Base-by-base conservation (phyloP, 2,888 invertebrate species). In the Molorchus minor region DNA sequence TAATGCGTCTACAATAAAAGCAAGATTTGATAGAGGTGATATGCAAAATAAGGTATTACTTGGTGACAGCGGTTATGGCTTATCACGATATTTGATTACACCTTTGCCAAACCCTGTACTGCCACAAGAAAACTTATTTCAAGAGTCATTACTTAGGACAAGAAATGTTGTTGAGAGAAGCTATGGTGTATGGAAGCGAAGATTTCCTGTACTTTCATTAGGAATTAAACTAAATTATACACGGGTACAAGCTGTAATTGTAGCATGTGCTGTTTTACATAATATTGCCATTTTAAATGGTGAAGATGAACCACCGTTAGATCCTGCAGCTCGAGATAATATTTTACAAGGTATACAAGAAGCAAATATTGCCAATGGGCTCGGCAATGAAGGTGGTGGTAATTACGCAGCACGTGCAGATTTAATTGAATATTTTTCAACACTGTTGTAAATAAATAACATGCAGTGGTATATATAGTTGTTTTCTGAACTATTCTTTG, bases 1-100 rank as follows among this genome's bases (percentile, higher is more conserved):
- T 56, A 71, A 72, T 33, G 33, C 40, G 13, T 40, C 40, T 16
- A 16, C 40, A 40, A 2, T 40, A n/a, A 40, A 40, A 15, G 40
- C 40, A 40, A 40, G 15, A 40, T 40, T 40, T 40, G 40, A 40
- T 13, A 15, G 40, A 40, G 40, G 40, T 16, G 40, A 16, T 40
- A 40, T 40, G 40, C 40, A 40, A 16, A 40, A 40, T 40, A 40
- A 40, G 40, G 40, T 40, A 1, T 40, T 40, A 40, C 40, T 40
- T 7, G 40, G 40, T 16, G 40, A 40, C 10, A 40, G 40, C 40
- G 40, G 40, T 40, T 40, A 40, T 15, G 3, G 3, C 17, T 40
- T 40, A 40, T 16, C 40, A 16, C 40, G 40, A 40, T 40, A 40
- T 40, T 40, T 40, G 15, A 40, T 40, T 40, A 40, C 40, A 40